A percentile compares a stretch with the other conserved stretches of the same genome.
These are phyloP conservation scores for Menidia menidia DNA, from an alignment of 2,797 vertebrate species.

Conservation along the genomic window DNA sequence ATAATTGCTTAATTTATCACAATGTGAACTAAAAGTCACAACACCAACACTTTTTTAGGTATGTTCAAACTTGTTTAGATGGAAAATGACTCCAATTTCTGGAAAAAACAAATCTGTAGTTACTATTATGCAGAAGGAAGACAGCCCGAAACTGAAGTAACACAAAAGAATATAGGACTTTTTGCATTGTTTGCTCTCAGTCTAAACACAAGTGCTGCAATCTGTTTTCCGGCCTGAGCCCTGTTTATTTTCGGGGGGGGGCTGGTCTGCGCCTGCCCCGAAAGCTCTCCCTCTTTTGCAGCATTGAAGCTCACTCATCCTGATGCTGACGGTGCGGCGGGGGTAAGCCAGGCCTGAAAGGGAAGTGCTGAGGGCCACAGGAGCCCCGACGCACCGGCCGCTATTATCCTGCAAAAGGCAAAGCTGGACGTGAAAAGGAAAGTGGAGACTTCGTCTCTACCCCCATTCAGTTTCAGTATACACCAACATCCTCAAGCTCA, in stretches of 20 bases:
- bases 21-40: too few relatives aligned
- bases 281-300: constrained; percentile 48
- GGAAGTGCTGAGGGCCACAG: constrained; percentile 82
- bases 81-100: neutral
- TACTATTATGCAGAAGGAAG: neutral
- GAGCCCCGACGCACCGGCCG: constrained; percentile 51
- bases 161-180: too few relatives aligned
- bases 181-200: too few relatives aligned
- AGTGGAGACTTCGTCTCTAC: constrained; percentile 55
- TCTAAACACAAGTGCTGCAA: neutral
- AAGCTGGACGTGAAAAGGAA: constrained; percentile 67
- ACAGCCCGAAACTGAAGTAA: neutral
- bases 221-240: constrained; percentile 23
- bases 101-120: neutral
- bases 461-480: constrained; percentile 31
- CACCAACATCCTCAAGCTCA: constrained; percentile 53
- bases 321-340: constrained; percentile 76
- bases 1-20: too few relatives aligned
- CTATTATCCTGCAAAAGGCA: constrained; percentile 66
- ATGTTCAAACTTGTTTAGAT: neutral
- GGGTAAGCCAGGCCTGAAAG: constrained; percentile 82
- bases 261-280: constrained; percentile 47
- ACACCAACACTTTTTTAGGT: neutral
- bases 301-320: constrained; percentile 71
- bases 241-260: constrained; percentile 3